A percentile compares a stretch with the other conserved stretches of the same genome.
These are phyloP conservation scores for Athalia rosae DNA, from an alignment of 2,888 invertebrate species.

Conservation along the genomic window DNA sequence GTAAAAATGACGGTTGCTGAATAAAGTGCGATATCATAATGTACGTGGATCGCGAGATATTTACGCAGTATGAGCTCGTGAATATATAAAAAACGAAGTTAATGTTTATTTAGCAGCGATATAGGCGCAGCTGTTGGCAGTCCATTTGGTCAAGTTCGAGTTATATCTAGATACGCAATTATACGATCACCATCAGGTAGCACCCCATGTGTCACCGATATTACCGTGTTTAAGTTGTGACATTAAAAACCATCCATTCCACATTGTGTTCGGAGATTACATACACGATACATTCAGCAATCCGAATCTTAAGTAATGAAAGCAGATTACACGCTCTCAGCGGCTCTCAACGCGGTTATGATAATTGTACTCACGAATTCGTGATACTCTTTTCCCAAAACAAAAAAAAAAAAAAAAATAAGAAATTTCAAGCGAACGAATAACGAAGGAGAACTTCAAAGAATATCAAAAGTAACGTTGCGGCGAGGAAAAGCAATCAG, in stretches of 20 bases:
- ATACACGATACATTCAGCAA: conserved; percentile 1
- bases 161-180: not conserved
- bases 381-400: too few species aligned
- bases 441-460: too few species aligned
- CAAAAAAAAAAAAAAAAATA: too few species aligned
- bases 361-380: too few species aligned
- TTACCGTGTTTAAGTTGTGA: conserved; percentile 7
- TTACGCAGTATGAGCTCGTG: not conserved
- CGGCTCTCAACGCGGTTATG: conserved; percentile 17
- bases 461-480: too few species aligned
- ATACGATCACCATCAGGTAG: conserved; percentile 27
- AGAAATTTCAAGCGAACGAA: too few species aligned
- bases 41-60: not conserved
- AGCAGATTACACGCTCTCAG: conserved; percentile 13
- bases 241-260: conserved; percentile 13
- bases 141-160: conserved; percentile 22
- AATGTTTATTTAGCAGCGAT: conserved; percentile 17
- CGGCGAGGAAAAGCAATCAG: too few species aligned
- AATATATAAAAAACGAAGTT: not conserved
- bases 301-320: conserved; percentile 42
- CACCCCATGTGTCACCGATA: not conserved
- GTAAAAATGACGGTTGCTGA: not conserved
- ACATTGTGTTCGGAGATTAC: conserved; percentile 22
- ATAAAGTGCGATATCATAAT: not conserved
- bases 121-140: not conserved